Base-by-base conservation (phyloP, 2,888 invertebrate genomes). In the Drosophila atroscutellata region DNA sequence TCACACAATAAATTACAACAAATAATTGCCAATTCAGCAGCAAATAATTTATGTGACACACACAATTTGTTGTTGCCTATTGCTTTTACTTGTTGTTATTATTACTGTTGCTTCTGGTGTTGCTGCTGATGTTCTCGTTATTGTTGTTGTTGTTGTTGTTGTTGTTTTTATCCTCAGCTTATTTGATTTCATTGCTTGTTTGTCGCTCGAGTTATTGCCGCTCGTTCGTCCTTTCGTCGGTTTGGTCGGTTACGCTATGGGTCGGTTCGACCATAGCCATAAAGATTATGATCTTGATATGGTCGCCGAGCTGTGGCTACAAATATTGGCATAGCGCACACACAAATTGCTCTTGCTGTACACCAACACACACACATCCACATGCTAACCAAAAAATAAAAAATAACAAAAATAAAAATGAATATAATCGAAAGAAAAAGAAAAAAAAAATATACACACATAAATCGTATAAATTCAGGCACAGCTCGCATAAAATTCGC, bases 11-110 rank as follows among this genome's bases (percentile, higher is more conserved):
- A 83, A 83, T 83, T 85, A 85, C 82, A 80, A 76, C 72, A 85
- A 83, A 83, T 85, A 83, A 85, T 84, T 83, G 86, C 86, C 83
- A 85, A 85, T 86, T 84, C 86, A 85, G 83, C 86, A 80, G 77
- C 80, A 82, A 75, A 80, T 82, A 83, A 83, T 80, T 84, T 83
- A 83, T 85, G 77, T 75, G 73, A 75, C 83, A 79, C 69, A 80
- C 77, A 76, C 74, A 78, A 80, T 77, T 79, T 83, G 80, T 75
- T 81, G 68, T 79, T 75, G 62, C 67, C 66, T 66, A 66, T 66
- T 66, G 52, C 47, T 54, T 28, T 62, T 57, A 45, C 52, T 63
- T 63, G 37, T 61, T 56, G 11, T 52, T 61, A n/a, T 34, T 66
- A 50, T 54, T 42, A 37, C 24, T 52, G 42, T 49, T 65, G 60